Percentiles rank a stretch among this genome's conserved stretches.
Conservation (phyloP, 2,888 invertebrate species). For the Eugnorisma glareosa region DNA sequence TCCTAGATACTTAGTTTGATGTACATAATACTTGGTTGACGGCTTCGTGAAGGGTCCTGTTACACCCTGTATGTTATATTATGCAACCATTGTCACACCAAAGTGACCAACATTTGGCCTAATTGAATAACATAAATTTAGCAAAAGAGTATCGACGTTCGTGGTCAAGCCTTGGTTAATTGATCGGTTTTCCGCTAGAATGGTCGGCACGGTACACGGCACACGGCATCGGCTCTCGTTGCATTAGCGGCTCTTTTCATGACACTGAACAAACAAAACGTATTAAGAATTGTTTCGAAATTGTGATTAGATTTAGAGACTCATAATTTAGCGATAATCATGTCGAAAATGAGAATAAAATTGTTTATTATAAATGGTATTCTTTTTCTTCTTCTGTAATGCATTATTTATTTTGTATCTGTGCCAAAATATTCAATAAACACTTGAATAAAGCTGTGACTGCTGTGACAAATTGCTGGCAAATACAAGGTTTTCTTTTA, state of each 20-base stretch:
- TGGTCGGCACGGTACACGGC: constrained; percentile 65
- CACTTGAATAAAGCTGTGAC: constrained; percentile 35
- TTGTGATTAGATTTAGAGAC: neutral
- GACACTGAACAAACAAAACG: constrained; percentile 52
- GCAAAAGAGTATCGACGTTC: constrained; percentile 30
- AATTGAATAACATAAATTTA: constrained; percentile 14
- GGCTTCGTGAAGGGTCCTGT: too few species aligned
- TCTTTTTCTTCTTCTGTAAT: constrained; percentile 14
- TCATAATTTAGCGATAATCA: constrained; percentile 2
- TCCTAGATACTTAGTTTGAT: too few species aligned
- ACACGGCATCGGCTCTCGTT: constrained; percentile 26
- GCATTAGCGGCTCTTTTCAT: constrained; percentile 54
- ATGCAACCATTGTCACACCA: neutral
- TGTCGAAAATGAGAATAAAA: constrained; percentile 16
- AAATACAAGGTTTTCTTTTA: constrained; percentile 35
- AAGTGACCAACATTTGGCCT: neutral
- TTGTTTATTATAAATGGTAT: constrained; percentile 2
- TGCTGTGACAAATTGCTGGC: constrained; percentile 45
- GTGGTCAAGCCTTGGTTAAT: constrained; percentile 68
- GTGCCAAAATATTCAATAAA: constrained; percentile 57
- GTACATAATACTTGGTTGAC: too few species aligned
- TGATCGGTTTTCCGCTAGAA: constrained; percentile 77
- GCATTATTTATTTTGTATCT: constrained; percentile 42
- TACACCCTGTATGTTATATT: too few species aligned
- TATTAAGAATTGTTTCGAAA: constrained; percentile 6